phyloP scores from a whole-genome alignment of 2,113 vertebrate genomes.

The Gavialis gangeticus region DNA sequence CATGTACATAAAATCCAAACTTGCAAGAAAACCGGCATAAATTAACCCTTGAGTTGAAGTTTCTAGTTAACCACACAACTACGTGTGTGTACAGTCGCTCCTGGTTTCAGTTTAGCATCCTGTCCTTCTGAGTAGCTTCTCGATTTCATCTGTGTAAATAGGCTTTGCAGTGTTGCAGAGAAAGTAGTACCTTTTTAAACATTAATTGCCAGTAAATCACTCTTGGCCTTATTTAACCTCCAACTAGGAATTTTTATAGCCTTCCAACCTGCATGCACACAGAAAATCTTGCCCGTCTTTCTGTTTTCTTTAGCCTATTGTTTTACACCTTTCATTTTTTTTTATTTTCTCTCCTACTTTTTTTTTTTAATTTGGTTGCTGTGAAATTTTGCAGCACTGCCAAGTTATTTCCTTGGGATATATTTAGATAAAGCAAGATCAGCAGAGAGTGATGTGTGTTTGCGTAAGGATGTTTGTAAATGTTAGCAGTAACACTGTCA shows the following conservation, averaged over 20 bases:
- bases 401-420: slow-evolving; percentile 80
- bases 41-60: background rate
- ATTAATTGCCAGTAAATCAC: background rate
- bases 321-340: background rate
- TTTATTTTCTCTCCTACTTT: slow-evolving; percentile 26
- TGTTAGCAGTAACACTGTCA: slow-evolving; percentile 69
- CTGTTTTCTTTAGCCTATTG: background rate
- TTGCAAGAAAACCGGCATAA: background rate
- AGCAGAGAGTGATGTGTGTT: slow-evolving; percentile 72
- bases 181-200: background rate
- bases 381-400: slow-evolving; percentile 77
- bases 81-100: background rate
- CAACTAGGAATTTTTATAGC: background rate
- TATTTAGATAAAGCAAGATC: slow-evolving; percentile 81
- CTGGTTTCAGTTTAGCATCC: background rate
- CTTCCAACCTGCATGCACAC: background rate
- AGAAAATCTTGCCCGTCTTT: background rate
- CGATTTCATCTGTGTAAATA: background rate
- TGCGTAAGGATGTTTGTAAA: slow-evolving; percentile 80
- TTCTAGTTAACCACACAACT: background rate
- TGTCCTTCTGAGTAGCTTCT: background rate
- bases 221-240: background rate
- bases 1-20: background rate
- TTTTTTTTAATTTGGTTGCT: slow-evolving; percentile 56
- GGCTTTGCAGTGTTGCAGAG: background rate